Conservation (phyloP, 2,797 vertebrate species). For the Acipenser oxyrinchus region DNA sequence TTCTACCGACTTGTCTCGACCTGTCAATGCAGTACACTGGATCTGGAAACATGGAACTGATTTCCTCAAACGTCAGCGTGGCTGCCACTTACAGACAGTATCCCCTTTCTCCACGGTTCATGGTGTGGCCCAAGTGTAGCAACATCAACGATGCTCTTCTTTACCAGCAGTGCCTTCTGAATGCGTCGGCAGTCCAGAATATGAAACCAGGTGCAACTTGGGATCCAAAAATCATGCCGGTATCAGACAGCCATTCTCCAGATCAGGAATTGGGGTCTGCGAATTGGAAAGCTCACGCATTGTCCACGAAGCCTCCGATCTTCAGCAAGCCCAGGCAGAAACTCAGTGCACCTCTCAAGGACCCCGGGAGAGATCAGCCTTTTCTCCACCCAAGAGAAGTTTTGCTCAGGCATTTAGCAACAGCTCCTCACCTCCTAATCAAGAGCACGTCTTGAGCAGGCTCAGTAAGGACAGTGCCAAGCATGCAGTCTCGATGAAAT, state of each 20-base stretch:
- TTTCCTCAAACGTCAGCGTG: constrained; percentile 92
- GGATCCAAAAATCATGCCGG: constrained; percentile 69
- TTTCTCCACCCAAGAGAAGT: constrained; percentile 77
- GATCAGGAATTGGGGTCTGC: constrained; percentile 55
- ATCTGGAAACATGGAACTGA: constrained; percentile 82
- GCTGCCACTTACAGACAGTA: constrained; percentile 91
- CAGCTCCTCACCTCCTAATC: constrained; percentile 44
- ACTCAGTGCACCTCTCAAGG: constrained; percentile 48
- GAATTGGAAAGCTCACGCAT: constrained; percentile 62
- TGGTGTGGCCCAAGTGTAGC: constrained; percentile 84
- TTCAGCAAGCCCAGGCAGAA: constrained; percentile 42
- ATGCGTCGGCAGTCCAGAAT: constrained; percentile 78
- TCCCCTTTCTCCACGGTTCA: constrained; percentile 71
- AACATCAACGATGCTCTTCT: constrained; percentile 80
- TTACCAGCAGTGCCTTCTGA: constrained; percentile 89
- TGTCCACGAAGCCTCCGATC: constrained; percentile 48
- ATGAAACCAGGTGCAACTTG: constrained; percentile 75
- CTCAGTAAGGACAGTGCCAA: constrained; percentile 71
- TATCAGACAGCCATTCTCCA: constrained; percentile 58
- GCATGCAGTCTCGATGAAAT: constrained; percentile 63
- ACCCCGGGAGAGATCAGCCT: constrained; percentile 75
- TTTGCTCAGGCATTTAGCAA: constrained; percentile 64
- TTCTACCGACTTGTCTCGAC: constrained; percentile 79
- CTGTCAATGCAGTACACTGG: constrained; percentile 79
- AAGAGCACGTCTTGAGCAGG: constrained; percentile 65